Evolutionary conservation across 1,140 invertebrate genomes (phyloP), one percentile per base, ranked within the genome.

Genomic region (Protaetia brevitarsis): DNA sequence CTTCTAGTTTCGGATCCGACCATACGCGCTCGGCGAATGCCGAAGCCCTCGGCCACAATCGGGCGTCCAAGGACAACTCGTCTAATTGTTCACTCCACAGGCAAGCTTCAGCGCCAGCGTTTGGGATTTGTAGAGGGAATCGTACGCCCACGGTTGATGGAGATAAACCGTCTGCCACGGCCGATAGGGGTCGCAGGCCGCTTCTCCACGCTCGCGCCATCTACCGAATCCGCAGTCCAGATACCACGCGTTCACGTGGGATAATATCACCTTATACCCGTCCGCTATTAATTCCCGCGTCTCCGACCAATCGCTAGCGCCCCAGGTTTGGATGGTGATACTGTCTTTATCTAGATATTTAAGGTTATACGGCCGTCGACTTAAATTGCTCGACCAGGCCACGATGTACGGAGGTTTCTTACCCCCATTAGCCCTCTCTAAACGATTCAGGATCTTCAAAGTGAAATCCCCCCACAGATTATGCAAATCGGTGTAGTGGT

Each of bases 211-310:
- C 51, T 89, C 88, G 8, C 89, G 81, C 90, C 91, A 93, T 30
- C 84, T 87, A 0, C 89, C 89, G 73, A 89, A 92, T 0, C 90
- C 90, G 71, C 91, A 93, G 72, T 93, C 91, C 59, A 94, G 82
- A 77, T 93, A 92, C 90, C 89, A 92, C 1, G 88, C 86, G 72
- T 93, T 90, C 10, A 92, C 89, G 71, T 92, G 90, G 0, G 90
- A 92, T 29, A 91, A 79, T 34, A 94, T 89, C 7, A 91, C 82
- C 13, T 88, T 83, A 74, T 87, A 91, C 1, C 89, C 88, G n/a
- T n/a, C n/a, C 7, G 16, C 11, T 2, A n/a, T 36, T 36, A 36
- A 36, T 51, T 86, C 85, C 61, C 87, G 84, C 0, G 92, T 71
- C 0, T 92, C 79, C 37, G 87, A 86, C 0, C 82, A 80, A 6